phyloP scores from a whole-genome alignment of 2,888 invertebrate genomes.

The Vannuccia rotundouncinata region DNA sequence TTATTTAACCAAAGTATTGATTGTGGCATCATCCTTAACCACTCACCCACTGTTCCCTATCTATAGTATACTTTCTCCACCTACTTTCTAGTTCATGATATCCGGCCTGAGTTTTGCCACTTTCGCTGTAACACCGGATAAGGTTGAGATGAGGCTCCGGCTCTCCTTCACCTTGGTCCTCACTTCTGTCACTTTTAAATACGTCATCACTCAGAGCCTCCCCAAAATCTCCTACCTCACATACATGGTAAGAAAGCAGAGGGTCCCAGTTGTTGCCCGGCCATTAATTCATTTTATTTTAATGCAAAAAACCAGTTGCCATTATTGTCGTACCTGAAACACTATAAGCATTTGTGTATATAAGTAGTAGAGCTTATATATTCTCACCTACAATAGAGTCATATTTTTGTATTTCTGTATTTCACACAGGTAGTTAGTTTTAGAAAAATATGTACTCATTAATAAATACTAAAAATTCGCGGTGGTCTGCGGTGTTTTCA shows the following conservation, averaged over 20 bases:
- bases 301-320: not conserved
- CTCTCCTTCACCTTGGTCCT: constrained; percentile 52
- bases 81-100: constrained; percentile 48
- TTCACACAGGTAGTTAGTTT: no score
- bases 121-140: constrained; percentile 47
- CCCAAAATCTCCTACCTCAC: constrained; percentile 55
- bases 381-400: no score
- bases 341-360: no score
- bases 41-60: no score
- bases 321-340: no score
- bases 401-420: no score
- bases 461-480: no score
- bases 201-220: constrained; percentile 53
- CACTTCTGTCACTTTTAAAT: constrained; percentile 54
- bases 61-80: not conserved
- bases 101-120: constrained; percentile 50
- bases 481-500: no score
- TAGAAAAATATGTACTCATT: no score
- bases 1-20: no score
- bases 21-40: no score
- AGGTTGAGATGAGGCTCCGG: constrained; percentile 51
- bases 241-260: constrained; percentile 47
- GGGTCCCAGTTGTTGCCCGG: not conserved
- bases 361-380: no score
- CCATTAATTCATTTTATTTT: not conserved